Conservation (phyloP, 1,140 invertebrate genomes). For the Lithobius niger region DNA sequence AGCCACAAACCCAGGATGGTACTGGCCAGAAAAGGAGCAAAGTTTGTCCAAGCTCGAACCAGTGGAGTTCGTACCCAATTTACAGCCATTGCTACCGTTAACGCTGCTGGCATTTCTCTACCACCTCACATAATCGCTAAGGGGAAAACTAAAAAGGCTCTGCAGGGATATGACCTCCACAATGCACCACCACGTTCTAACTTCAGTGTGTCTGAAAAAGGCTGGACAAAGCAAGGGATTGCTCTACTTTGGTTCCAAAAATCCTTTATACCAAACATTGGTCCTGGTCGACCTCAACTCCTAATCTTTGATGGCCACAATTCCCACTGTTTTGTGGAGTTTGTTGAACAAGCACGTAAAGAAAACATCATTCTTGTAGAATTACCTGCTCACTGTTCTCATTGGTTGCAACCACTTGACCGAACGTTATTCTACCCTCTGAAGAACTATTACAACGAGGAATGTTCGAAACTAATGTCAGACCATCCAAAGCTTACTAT, state of each 20-base stretch:
- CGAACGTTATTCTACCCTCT: neutral
- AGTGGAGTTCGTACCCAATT: neutral
- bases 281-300: conserved; percentile 6
- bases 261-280: conserved; percentile 12
- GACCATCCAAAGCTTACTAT: too few relatives aligned
- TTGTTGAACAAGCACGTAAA: conserved; percentile 11
- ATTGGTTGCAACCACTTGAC: conserved; percentile 12
- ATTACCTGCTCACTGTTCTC: conserved; percentile 7
- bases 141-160: too few relatives aligned
- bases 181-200: neutral
- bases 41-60: neutral
- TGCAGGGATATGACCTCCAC: too few relatives aligned
- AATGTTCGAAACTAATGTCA: too few relatives aligned
- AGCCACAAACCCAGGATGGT: neutral
- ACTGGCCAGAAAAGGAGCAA: neutral
- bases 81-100: neutral
- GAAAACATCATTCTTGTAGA: conserved; percentile 12
- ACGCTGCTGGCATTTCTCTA: too few relatives aligned
- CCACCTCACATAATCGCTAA: too few relatives aligned
- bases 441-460: too few relatives aligned
- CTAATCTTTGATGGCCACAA: conserved; percentile 13
- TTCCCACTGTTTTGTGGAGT: conserved; percentile 12
- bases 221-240: neutral
- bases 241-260: neutral
- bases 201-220: neutral